phyloP scores from a whole-genome alignment of 1,140 invertebrate species.

The Drosophila mojavensis region DNA sequence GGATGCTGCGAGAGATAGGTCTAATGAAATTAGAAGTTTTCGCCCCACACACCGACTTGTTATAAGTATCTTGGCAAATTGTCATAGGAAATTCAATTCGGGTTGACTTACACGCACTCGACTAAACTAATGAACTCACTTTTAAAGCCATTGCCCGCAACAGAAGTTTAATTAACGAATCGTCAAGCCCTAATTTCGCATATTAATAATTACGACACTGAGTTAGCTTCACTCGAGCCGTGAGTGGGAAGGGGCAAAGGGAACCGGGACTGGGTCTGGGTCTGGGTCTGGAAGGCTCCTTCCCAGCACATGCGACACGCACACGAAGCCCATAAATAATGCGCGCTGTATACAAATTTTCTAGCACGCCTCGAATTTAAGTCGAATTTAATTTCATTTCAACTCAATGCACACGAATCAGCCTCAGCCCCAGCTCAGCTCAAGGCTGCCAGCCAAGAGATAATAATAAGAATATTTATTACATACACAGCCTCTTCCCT shows the following conservation, averaged over 20 bases:
- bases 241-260: no score
- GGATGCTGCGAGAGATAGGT: slow-evolving; percentile 3
- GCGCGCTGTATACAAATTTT: slow-evolving; percentile 33
- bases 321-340: slow-evolving; percentile 68
- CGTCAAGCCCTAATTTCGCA: slow-evolving; percentile 76
- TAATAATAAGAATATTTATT: neutral
- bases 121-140: slow-evolving; percentile 75
- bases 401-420: neutral
- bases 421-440: no score
- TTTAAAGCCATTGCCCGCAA: slow-evolving; percentile 39
- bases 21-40: slow-evolving; percentile 56
- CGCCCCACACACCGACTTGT: neutral
- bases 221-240: no score
- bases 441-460: neutral
- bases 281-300: no score
- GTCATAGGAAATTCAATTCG: slow-evolving; percentile 40
- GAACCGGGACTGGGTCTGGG: no score
- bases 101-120: slow-evolving; percentile 35
- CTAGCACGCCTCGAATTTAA: slow-evolving; percentile 58
- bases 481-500: neutral
- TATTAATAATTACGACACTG: slow-evolving; percentile 64
- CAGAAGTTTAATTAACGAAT: slow-evolving; percentile 80
- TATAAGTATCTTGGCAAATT: slow-evolving; percentile 31
- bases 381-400: slow-evolving; percentile 75
- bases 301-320: slow-evolving; percentile 33